These are phyloP conservation scores for Drosophila ochracea DNA, from an alignment of 2,888 invertebrate genomes.

Conservation along the genomic window DNA sequence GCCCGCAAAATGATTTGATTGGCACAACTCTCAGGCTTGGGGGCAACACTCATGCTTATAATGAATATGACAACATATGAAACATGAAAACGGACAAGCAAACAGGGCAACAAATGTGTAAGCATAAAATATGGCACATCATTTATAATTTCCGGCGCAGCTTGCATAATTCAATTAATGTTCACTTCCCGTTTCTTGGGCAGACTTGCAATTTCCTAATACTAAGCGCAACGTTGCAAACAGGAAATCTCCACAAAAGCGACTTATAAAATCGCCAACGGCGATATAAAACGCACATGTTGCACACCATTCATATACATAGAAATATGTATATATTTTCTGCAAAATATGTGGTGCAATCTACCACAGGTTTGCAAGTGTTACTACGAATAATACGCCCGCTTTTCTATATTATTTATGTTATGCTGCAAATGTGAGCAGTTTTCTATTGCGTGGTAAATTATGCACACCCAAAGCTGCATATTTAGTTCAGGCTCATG, in stretches of 20 bases:
- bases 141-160: slow-evolving; percentile 74
- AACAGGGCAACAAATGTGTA: slow-evolving; percentile 12
- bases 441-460: slow-evolving; percentile 15
- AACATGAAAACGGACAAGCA: slow-evolving; percentile 6
- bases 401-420: slow-evolving; percentile 25
- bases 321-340: background rate
- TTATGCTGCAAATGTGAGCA: slow-evolving; percentile 13
- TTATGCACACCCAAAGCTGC: slow-evolving; percentile 50
- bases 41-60: slow-evolving; percentile 30
- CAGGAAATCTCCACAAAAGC: slow-evolving; percentile 58
- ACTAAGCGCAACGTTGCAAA: slow-evolving; percentile 27
- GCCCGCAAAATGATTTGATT: slow-evolving; percentile 59
- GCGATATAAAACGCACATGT: slow-evolving; percentile 42
- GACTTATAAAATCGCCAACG: slow-evolving; percentile 46
- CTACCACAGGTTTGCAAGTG: slow-evolving; percentile 42
- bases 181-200: slow-evolving; percentile 65
- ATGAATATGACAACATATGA: slow-evolving; percentile 29
- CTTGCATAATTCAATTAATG: slow-evolving; percentile 76
- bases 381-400: slow-evolving; percentile 42
- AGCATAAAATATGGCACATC: slow-evolving; percentile 74
- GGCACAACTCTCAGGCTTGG: slow-evolving; percentile 49
- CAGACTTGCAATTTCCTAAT: slow-evolving; percentile 50
- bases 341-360: slow-evolving; percentile 23
- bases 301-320: slow-evolving; percentile 3
- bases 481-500: slow-evolving; percentile 54